Evolutionary conservation across 2,888 invertebrate species (phyloP).

Genomic region (Acleris sparsana): DNA sequence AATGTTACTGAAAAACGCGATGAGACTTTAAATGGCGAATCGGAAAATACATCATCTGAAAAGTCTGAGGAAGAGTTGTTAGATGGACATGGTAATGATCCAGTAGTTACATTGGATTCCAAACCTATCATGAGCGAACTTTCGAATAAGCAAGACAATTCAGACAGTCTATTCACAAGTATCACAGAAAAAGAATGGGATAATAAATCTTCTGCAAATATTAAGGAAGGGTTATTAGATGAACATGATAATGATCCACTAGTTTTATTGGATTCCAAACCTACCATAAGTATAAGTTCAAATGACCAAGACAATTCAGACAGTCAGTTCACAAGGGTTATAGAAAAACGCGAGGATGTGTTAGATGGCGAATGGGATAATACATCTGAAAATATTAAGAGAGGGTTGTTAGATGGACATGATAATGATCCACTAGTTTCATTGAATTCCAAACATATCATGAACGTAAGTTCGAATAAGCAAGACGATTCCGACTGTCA

Average conservation of each 20-base stretch:
- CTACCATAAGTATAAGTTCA: not conserved
- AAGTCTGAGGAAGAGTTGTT: not conserved
- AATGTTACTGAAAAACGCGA: not conserved
- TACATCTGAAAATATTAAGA: not conserved
- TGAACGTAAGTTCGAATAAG: not conserved
- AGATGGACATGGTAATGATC: too few species aligned
- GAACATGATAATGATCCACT: not conserved
- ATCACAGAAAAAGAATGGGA: not conserved
- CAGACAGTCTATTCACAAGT: conserved; percentile 4
- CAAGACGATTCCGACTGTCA: conserved; percentile 4
- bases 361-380: not conserved
- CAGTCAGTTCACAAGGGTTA: not conserved
- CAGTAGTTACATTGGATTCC: not conserved
- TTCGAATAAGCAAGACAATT: not conserved
- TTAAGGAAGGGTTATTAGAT: not conserved
- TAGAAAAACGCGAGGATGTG: conserved; percentile 4
- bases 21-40: not conserved
- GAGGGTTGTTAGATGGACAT: not conserved
- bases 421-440: not conserved
- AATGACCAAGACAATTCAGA: not conserved
- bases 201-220: not conserved
- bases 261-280: conserved; percentile 3
- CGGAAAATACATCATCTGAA: not conserved
- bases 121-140: not conserved
- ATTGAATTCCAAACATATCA: conserved; percentile 2